Base-by-base conservation (phyloP, 2,888 invertebrate species). In the Eudiplozoon nipponicum region DNA sequence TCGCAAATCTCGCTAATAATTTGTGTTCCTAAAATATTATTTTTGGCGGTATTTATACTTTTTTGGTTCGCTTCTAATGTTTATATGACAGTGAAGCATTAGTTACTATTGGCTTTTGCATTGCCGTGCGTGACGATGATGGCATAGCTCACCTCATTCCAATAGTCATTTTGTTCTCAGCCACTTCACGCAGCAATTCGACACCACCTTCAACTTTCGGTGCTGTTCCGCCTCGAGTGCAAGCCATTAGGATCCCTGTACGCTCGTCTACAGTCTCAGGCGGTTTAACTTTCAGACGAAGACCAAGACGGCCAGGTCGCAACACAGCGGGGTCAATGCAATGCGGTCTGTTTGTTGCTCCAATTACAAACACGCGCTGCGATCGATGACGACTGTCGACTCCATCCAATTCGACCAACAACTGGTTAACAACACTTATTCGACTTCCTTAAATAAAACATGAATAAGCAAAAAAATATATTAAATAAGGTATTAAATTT, bases 391-490 rank as follows among this genome's bases (percentile, higher is more conserved):
- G 13, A 42, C 41, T 3, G 21, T 43, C 29, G 11, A 42, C 19
- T 7, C 42, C 42, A 22, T 42, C 42, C 3, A 42, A 5, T 44
- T 43, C 42, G 3, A 41, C 41, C n/a, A 42, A 33, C 9, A 42
- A 20, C 22, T 26, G 28, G 19, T 43, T 44, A 3, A 42, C 42
- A 20, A 42, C 13, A 15, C 31, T 40, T 3, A 13, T 34, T 3
- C 38, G 28, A 15, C 38, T 34, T 36, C 22, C n/a, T 5, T 13
- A 2, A 3, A 31, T 35, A 4, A 3, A 36, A 36, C 4, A 3
- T n/a, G n/a, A n/a, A n/a, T 19, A 4, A 18, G 5, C 13, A 17
- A 26, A n/a, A n/a, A n/a, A n/a, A n/a, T n/a, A n/a, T n/a, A n/a
- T n/a, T n/a, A n/a, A n/a, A n/a, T n/a, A n/a, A n/a, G n/a, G n/a